Evolutionary conservation across 2,797 vertebrate genomes (phyloP), one percentile per base, ranked within the genome.

Genomic region (Cyprinella venusta): DNA sequence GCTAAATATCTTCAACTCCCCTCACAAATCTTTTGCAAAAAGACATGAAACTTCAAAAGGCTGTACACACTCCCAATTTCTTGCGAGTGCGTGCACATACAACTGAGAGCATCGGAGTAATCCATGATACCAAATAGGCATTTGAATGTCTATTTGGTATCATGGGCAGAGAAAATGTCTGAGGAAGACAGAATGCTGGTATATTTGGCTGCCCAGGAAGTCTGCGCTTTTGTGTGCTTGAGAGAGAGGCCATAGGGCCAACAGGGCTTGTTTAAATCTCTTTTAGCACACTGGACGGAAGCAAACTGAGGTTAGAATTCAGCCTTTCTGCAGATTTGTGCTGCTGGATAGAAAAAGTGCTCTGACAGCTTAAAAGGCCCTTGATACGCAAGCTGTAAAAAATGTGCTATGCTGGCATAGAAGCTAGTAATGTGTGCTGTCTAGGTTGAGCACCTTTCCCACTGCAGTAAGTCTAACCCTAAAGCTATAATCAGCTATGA

Each of bases 221-320:
- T 68, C n/a, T 64, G 52, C 2, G 21, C 64, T 16, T 78, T 56
- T 42, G 56, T 72, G 56, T 38, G 42, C 7, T 59, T 64, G 38
- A 48, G 36, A 59, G 68, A 38, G 59, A 76, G 65, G 80, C 52
- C 45, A 38, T 5, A 18, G 56, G 71, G 72, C 30, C 69, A 83
- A 45, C 16, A 45, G 69, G 76, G 50, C 80, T 79, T 78, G 80
- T 83, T 83, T 86, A 83, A 86, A 86, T 83, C 77, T 80, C 54
- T 65, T 83, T 76, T 65, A 83, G 54, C 72, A 70, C 77, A 71
- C 40, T 54, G 81, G 78, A 80, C 56, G 26, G 68, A 76, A 38
- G 80, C 72, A 79, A 77, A 77, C 48, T 64, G 75, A 84, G 86
- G 86, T 59, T 76, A 83, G 84, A 84, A 84, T 79, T 77, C 79